These are phyloP conservation scores for Drosophila orosa DNA, from an alignment of 1,140 invertebrate species.

Conservation along the genomic window DNA sequence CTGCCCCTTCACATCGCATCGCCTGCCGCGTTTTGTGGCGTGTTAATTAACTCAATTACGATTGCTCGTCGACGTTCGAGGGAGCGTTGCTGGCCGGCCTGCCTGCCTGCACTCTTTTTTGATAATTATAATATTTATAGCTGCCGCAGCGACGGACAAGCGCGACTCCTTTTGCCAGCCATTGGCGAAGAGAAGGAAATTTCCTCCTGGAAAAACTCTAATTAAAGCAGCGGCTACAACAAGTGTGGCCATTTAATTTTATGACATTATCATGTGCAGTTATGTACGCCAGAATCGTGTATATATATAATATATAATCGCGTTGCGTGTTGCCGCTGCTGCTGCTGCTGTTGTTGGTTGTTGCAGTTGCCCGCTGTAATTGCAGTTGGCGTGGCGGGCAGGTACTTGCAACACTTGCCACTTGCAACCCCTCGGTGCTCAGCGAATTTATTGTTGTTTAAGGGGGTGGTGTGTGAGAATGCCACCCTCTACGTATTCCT, in stretches of 20 bases:
- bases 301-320: conserved; percentile 35
- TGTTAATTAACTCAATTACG: conserved; percentile 83
- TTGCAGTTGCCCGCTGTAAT: conserved; percentile 57
- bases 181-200: conserved; percentile 53
- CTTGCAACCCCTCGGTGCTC: conserved; percentile 16
- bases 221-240: conserved; percentile 69
- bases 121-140: conserved; percentile 83
- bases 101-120: conserved; percentile 62
- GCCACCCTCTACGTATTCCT: conserved; percentile 1
- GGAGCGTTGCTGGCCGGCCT: conserved; percentile 39
- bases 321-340: conserved; percentile 53
- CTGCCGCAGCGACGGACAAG: conserved; percentile 30
- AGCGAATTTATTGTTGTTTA: too few relatives aligned
- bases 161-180: conserved; percentile 42
- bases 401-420: conserved; percentile 31
- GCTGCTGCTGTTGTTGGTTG: conserved; percentile 19
- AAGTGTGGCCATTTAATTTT: conserved; percentile 82
- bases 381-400: conserved; percentile 47
- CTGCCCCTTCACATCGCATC: conserved; percentile 22
- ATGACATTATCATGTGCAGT: conserved; percentile 81
- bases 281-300: conserved; percentile 55
- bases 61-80: conserved; percentile 61
- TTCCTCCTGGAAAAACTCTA: conserved; percentile 78
- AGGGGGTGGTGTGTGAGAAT: conserved; percentile 19
- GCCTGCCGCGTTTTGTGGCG: conserved; percentile 78